A percentile compares a stretch with the other conserved stretches of the same genome.
Evolutionary conservation across 2,797 vertebrate genomes (phyloP).

Genomic region (Syngnathus acus): DNA sequence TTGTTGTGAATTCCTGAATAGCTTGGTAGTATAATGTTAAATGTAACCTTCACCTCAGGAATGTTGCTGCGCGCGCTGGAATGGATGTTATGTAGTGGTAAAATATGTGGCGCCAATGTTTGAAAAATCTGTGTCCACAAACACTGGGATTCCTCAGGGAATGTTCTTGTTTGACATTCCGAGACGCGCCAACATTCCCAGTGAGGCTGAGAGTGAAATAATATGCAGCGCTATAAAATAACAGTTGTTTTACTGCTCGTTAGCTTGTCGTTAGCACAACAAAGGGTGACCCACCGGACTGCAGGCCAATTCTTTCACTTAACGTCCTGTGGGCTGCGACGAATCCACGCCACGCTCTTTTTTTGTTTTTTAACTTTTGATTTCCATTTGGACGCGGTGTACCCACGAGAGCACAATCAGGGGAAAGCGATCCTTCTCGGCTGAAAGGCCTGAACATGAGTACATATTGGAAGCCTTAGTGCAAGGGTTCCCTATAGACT

Average conservation of each 20-base stretch:
- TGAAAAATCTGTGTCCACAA: slow-evolving; percentile 46
- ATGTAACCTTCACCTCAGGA: slow-evolving; percentile 40
- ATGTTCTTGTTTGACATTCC: slow-evolving; percentile 31
- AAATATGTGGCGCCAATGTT: slow-evolving; percentile 41
- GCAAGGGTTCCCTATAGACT: slow-evolving; percentile 7
- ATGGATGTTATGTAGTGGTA: slow-evolving; percentile 45
- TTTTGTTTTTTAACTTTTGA: slow-evolving; percentile 27
- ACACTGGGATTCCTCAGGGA: slow-evolving; percentile 35
- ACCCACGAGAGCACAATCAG: slow-evolving; percentile 34
- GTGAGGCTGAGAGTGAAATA: slow-evolving; percentile 11
- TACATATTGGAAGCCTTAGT: slow-evolving; percentile 20
- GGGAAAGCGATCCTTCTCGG: slow-evolving; percentile 24
- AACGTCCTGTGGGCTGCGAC: slow-evolving; percentile 18
- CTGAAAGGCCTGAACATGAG: slow-evolving; percentile 24
- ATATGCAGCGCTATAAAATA: slow-evolving; percentile 10
- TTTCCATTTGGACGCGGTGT: slow-evolving; percentile 29
- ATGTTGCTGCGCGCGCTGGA: slow-evolving; percentile 44
- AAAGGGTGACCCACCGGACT: neutral
- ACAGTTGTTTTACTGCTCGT: slow-evolving; percentile 18
- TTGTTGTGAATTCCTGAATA: neutral
- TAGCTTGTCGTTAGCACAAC: slow-evolving; percentile 8
- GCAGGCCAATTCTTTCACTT: slow-evolving; percentile 10
- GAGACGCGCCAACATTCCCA: slow-evolving; percentile 18
- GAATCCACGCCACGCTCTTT: slow-evolving; percentile 10
- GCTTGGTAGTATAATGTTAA: slow-evolving; percentile 40